A percentile compares a stretch with the other conserved stretches of the same genome.
Conservation (phyloP, 2,113 vertebrate genomes). For the Eretmochelys imbricata region DNA sequence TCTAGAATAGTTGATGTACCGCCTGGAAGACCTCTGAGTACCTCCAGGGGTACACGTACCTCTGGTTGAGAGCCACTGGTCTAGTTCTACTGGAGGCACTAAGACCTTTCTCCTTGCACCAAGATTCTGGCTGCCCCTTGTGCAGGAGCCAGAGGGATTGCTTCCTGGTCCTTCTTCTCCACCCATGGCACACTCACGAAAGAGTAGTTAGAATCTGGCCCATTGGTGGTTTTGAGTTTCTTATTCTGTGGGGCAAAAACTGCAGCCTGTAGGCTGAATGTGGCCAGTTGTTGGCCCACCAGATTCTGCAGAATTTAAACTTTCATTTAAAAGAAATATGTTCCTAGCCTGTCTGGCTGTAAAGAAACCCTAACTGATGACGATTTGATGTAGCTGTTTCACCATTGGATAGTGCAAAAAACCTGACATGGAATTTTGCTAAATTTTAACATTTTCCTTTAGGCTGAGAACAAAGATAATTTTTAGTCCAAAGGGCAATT, state of each 20-base stretch:
- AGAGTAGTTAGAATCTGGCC: background rate
- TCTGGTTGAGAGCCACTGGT: background rate
- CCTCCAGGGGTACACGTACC: too few species aligned
- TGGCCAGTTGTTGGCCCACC: background rate
- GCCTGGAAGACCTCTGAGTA: too few species aligned
- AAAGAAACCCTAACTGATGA: background rate
- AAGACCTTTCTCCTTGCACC: background rate
- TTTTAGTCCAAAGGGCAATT: background rate
- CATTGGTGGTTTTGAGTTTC: background rate
- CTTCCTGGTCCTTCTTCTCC: background rate
- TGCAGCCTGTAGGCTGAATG: background rate
- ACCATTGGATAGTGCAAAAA: background rate
- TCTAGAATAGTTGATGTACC: too few species aligned
- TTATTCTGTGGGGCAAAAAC: background rate
- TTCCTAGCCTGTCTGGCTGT: background rate
- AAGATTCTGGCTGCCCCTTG: background rate
- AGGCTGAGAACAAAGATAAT: background rate
- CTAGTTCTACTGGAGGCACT: background rate
- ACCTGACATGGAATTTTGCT: background rate
- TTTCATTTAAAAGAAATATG: background rate
- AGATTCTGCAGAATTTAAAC: fast-evolving
- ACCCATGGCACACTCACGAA: fast-evolving
- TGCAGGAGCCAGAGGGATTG: background rate
- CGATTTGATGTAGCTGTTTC: background rate
- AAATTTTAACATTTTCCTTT: background rate